phyloP scores from a whole-genome alignment of 2,888 invertebrate species.

The Scrobipalpa costella region DNA sequence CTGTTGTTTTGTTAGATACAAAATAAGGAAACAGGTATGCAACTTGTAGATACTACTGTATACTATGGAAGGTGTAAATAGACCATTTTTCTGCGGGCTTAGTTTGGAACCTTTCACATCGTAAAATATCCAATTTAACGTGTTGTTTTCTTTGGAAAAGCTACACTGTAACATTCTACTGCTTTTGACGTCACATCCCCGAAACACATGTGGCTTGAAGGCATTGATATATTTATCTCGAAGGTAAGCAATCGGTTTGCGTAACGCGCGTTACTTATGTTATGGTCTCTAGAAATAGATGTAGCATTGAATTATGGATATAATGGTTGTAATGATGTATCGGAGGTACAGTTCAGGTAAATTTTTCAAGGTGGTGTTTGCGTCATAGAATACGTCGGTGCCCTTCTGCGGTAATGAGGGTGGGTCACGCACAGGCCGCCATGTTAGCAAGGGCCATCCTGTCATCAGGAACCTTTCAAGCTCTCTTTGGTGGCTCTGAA shows the following conservation, averaged over 20 bases:
- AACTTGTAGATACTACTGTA: no score
- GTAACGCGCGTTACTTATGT: constrained; percentile 5
- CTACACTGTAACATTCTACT: background rate
- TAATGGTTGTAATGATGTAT: constrained; percentile 32
- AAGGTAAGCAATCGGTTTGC: constrained; percentile 18
- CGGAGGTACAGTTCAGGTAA: constrained; percentile 22
- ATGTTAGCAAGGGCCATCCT: constrained; percentile 23
- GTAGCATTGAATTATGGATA: constrained; percentile 41
- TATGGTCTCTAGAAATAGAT: constrained; percentile 31
- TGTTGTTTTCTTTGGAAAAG: constrained; percentile 4
- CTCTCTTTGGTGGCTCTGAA: constrained; percentile 5
- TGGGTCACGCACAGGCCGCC: constrained; percentile 46
- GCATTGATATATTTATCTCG: no score
- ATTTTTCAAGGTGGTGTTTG: constrained; percentile 43
- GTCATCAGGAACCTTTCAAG: constrained; percentile 25
- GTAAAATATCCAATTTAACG: constrained; percentile 7
- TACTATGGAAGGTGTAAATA: no score
- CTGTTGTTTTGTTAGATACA: background rate
- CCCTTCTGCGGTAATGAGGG: constrained; percentile 53
- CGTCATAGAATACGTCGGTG: constrained; percentile 50
- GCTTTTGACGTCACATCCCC: constrained; percentile 9
- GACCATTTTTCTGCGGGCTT: background rate
- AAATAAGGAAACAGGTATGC: no score
- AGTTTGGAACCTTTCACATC: background rate
- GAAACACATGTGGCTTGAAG: constrained; percentile 19